Base-by-base conservation (phyloP, 2,888 invertebrate species). In the Oscheius sp. region DNA sequence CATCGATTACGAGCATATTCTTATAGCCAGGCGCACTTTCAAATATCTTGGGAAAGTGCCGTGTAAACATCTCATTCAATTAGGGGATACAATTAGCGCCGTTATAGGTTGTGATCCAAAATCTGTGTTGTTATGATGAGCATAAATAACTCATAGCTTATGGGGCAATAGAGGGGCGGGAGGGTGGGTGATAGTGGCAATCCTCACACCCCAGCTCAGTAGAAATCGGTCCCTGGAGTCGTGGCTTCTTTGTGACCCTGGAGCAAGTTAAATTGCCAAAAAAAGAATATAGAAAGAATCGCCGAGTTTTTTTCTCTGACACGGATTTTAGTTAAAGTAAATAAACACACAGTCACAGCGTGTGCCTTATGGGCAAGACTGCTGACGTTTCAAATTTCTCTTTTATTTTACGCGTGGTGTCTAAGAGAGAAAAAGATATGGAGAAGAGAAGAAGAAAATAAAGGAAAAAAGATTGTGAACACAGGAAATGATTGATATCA, bases 1-100 rank as follows among this genome's bases (percentile, higher is more conserved):
- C 69, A 69, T 69, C 69, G 69, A 69, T 69, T 69, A 69, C 69
- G 69, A 69, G 69, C 69, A 69, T 69, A 69, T 69, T 69, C 69
- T 69, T 56, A 69, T 69, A 43, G 69, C 66, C 13, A n/a, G 49
- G 66, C 69, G 66, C 66, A 25, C 52, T 66, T 66, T 52, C 35
- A 52, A 49, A 66, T 49, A 35, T 49, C 52, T 52, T 52, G 49
- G 66, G 66, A 66, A 66, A 66, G 66, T 66, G 66, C 66, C 66
- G 66, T 66, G 66, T 66, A 66, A 66, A 66, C 66, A 66, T 49
- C 66, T 66, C 49, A 66, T 66, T 66, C 29, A 49, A 66, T 66
- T 66, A 66, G 66, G 35, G 12, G 18, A 52, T 49, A 52, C 66
- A 12, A 66, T 52, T 66, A 49, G n/a, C 66, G 29, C 27, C 25